phyloP scores from a whole-genome alignment of 2,797 vertebrate genomes.

The Graptemys geographica region DNA sequence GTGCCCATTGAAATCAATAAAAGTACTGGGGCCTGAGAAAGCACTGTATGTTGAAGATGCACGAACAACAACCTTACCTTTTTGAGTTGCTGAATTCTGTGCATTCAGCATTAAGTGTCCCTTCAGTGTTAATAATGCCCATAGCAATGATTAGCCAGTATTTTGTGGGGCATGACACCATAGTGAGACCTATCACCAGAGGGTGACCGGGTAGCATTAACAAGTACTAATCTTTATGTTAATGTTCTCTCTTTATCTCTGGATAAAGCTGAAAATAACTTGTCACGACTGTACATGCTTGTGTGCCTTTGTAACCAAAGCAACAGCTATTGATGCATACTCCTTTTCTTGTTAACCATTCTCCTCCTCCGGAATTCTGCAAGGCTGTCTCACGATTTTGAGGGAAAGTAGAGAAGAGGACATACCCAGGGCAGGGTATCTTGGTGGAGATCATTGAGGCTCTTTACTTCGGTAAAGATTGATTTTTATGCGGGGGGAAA shows the following conservation, averaged over 20 bases:
- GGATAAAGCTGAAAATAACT: slow-evolving; percentile 71
- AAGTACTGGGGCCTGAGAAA: background rate
- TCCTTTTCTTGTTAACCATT: slow-evolving; percentile 43
- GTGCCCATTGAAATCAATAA: slow-evolving; percentile 63
- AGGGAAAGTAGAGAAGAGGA: slow-evolving; percentile 41
- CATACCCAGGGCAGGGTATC: background rate
- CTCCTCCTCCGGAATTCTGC: slow-evolving; percentile 43
- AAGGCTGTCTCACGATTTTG: background rate
- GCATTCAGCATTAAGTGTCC: slow-evolving; percentile 25
- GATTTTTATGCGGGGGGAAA: background rate
- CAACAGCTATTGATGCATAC: slow-evolving; percentile 69
- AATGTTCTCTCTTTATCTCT: slow-evolving; percentile 61
- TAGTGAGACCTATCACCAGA: slow-evolving; percentile 32
- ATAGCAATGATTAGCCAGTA: background rate
- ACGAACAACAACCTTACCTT: background rate
- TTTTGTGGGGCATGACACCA: slow-evolving; percentile 42
- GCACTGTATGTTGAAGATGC: background rate
- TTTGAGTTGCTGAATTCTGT: slow-evolving; percentile 18
- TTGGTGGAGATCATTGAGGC: background rate
- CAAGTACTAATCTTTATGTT: slow-evolving; percentile 23
- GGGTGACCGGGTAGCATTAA: slow-evolving; percentile 55
- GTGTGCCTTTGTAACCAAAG: slow-evolving; percentile 71
- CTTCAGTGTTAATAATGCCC: slow-evolving; percentile 41
- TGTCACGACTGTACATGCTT: slow-evolving; percentile 47
- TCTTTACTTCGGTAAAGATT: background rate